Conservation (phyloP, 2,888 invertebrate genomes). For the Drosophila neotestacea region DNA sequence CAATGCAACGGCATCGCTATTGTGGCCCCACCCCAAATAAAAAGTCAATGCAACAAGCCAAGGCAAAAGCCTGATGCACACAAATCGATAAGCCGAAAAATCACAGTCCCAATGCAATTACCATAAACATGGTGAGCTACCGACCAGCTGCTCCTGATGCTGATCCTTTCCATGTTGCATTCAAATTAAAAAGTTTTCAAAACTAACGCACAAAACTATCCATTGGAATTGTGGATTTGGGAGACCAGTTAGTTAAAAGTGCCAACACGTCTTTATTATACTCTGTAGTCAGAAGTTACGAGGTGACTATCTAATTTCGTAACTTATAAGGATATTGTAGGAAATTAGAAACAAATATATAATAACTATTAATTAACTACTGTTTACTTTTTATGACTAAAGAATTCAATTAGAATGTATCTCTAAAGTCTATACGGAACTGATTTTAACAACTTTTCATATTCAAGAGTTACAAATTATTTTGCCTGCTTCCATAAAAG, state of each 20-base stretch:
- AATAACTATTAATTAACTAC: too few relatives aligned
- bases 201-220: conserved; percentile 56
- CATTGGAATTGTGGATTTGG: conserved; percentile 16
- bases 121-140: conserved; percentile 58
- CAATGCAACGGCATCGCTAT: conserved; percentile 39
- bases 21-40: conserved; percentile 21
- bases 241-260: conserved; percentile 11
- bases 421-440: too few relatives aligned
- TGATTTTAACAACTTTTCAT: too few relatives aligned
- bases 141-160: conserved; percentile 24
- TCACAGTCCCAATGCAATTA: conserved; percentile 51
- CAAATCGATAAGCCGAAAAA: conserved; percentile 49
- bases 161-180: conserved; percentile 42
- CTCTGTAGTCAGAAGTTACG: background rate
- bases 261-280: conserved; percentile 19
- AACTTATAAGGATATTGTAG: too few relatives aligned
- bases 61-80: conserved; percentile 49
- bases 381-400: too few relatives aligned
- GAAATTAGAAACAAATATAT: too few relatives aligned
- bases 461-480: too few relatives aligned
- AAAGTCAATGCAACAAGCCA: conserved; percentile 22
- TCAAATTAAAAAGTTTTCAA: conserved; percentile 60
- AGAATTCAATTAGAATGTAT: too few relatives aligned
- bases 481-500: too few relatives aligned
- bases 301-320: too few relatives aligned